Percentiles rank a stretch among this genome's conserved stretches.
These are phyloP conservation scores for Zoanthus gigantus DNA, from an alignment of 92 coral and sea anemone genomes.

Conservation along the genomic window DNA sequence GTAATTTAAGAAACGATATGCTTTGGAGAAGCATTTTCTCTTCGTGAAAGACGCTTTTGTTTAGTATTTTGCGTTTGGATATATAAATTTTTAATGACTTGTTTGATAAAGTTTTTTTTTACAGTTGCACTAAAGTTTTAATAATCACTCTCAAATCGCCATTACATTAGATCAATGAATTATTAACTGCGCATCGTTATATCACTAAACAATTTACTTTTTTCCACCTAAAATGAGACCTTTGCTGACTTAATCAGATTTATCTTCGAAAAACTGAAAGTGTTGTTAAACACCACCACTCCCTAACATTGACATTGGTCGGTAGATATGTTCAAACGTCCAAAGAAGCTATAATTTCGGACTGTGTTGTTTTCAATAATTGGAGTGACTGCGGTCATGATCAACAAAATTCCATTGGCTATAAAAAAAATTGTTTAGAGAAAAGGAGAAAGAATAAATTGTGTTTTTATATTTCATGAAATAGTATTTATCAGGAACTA, in stretches of 20 bases:
- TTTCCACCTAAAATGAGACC: neutral
- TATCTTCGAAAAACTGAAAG: neutral
- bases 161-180: neutral
- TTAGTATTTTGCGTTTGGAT: neutral
- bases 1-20: too few species aligned
- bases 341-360: neutral
- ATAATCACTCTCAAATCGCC: neutral
- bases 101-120: neutral
- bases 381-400: constrained; percentile 9
- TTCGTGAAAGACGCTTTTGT: neutral
- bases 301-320: neutral
- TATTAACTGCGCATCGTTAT: neutral
- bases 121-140: neutral
- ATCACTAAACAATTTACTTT: neutral
- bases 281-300: neutral
- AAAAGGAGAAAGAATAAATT: neutral
- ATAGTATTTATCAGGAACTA: neutral
- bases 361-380: neutral
- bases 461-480: too few species aligned
- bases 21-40: too few species aligned
- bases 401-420: neutral
- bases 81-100: neutral
- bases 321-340: neutral
- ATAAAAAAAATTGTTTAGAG: too few species aligned
- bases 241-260: neutral